Evolutionary conservation across 2,113 vertebrate genomes (phyloP).

Genomic region (Colius striatus): DNA sequence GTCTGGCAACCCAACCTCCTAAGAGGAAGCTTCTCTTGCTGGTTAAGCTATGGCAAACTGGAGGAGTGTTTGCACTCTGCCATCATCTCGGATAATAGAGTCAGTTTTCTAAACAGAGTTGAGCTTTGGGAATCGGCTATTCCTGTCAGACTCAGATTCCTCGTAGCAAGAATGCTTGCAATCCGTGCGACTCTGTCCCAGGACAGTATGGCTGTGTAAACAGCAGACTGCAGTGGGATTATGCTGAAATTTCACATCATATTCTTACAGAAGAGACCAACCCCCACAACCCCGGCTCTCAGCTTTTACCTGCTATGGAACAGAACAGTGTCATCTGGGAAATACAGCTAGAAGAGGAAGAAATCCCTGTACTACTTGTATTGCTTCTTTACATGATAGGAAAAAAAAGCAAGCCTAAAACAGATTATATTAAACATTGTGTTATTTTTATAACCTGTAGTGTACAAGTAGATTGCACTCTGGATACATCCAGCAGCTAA

Average conservation of each 20-base stretch:
- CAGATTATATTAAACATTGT: neutral
- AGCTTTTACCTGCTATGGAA: neutral
- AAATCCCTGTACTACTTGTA: neutral
- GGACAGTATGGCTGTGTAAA: constrained; percentile 51
- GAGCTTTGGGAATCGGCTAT: constrained; percentile 44
- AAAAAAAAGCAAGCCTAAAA: neutral
- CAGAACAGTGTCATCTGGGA: neutral
- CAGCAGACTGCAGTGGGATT: neutral
- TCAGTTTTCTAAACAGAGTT: constrained; percentile 40
- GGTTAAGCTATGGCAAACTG: neutral
- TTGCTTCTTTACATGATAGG: rapidly evolving
- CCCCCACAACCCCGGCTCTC: neutral
- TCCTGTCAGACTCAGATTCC: constrained; percentile 53
- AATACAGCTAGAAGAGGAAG: neutral
- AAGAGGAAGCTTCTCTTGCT: constrained; percentile 36
- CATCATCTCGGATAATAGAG: neutral
- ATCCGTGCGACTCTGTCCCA: neutral
- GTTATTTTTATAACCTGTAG: neutral
- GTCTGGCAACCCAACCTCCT: neutral
- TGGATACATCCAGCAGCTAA: neutral
- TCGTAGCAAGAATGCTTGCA: constrained; percentile 61
- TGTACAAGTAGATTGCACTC: neutral
- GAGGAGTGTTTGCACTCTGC: constrained; percentile 25
- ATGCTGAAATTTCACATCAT: neutral
- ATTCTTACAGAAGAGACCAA: neutral